These are phyloP conservation scores for Philereme transversata DNA, from an alignment of 2,888 invertebrate species.

Conservation along the genomic window DNA sequence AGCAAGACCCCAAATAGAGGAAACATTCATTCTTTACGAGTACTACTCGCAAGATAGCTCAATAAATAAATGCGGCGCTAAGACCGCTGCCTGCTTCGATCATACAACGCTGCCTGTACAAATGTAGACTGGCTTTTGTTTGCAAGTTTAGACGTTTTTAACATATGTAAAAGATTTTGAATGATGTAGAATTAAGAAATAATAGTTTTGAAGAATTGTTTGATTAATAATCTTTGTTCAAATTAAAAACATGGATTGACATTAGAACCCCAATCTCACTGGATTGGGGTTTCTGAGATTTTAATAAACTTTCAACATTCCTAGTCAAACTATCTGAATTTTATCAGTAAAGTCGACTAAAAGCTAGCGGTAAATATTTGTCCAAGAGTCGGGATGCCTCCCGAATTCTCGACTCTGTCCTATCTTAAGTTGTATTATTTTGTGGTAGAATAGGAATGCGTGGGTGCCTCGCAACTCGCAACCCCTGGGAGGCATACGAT, in stretches of 20 bases:
- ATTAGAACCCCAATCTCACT: too few species aligned
- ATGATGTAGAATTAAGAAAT: too few species aligned
- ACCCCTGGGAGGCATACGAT: conserved; percentile 36
- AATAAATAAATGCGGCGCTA: conserved; percentile 46
- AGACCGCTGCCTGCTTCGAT: conserved; percentile 34
- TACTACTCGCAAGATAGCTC: conserved; percentile 35
- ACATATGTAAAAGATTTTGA: too few species aligned
- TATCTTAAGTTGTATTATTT: conserved; percentile 16
- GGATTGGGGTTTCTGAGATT: too few species aligned
- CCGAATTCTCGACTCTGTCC: conserved; percentile 45
- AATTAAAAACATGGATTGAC: too few species aligned
- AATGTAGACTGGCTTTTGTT: conserved; percentile 11
- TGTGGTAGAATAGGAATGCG: conserved; percentile 46
- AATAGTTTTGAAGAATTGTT: too few species aligned
- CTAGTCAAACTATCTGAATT: not conserved
- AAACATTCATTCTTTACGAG: conserved; percentile 42
- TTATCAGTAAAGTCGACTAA: not conserved
- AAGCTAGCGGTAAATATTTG: conserved; percentile 42
- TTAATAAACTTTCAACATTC: not conserved
- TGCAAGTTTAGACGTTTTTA: not conserved
- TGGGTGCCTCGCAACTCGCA: conserved; percentile 41
- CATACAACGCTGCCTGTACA: conserved; percentile 38
- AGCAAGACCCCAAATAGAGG: conserved; percentile 38
- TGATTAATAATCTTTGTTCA: too few species aligned
- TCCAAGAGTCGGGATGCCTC: conserved; percentile 38